Base-by-base conservation (phyloP, 2,888 invertebrate genomes). In the Melinaea marsaeus region DNA sequence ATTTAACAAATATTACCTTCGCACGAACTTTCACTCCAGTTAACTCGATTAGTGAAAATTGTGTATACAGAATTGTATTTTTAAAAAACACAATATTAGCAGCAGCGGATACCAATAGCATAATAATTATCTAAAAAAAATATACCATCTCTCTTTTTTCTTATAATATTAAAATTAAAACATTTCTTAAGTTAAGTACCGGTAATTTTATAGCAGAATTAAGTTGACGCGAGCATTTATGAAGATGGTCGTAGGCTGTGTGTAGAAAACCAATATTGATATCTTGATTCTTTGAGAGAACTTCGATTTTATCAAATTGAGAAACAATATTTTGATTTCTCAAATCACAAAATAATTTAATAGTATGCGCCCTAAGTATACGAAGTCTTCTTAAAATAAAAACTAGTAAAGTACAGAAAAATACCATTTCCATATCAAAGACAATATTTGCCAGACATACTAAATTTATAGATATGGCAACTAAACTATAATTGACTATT, bases 161-260 rank as follows among this genome's bases (percentile, higher is more conserved):
- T n/a, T 32, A 51, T 5, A 51, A 32, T 32, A 22, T 22, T 22
- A 22, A 22, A 22, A 22, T 22, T 22, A 22, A 32, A 54, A 9
- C 7, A 37, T 34, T 37, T 32, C 37, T 57, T 34, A 37, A 57
- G 57, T 42, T 22, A n/a, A 42, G 74, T 76, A 87, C 86, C 73
- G 82, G 79, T 48, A 84, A 73, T 72, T 76, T 79, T 81, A 86
- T 83, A 35, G 80, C 71, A 7, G 74, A 74, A 71, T 86, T 86
- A 2, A 86, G 75, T 71, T 81, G 75, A 51, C 79, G 77, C 2
- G 83, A 76, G 66, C 81, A 84, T 65, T 79, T 78, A 69, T 86
- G 80, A 64, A 87, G 71, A 61, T 78, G 71, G 66, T 84, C 86
- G 66, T 85, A 86, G 13, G 76, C 76, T 67, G 71, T 75, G 62